Evolutionary conservation across 1,140 invertebrate species (phyloP), one percentile per base, ranked within the genome.

Genomic region (Achatina immaculata): DNA sequence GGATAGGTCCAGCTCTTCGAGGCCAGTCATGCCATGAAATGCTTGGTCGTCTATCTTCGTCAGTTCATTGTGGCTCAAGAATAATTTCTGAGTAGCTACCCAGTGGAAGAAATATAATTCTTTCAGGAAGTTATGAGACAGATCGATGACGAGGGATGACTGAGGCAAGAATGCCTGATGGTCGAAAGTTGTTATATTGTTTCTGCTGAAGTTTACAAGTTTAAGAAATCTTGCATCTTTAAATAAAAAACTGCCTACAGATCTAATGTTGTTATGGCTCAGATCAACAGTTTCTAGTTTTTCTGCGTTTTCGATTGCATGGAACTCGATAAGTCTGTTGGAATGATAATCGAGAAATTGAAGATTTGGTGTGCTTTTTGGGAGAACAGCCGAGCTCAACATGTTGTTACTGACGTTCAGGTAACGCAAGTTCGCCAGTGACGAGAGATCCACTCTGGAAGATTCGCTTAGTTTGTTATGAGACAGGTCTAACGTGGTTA

Each of bases 61-160:
- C 21, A 89, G 79, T 14, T 69, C 24, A 78, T 89, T 89, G 65
- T 82, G 62, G 42, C 80, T 75, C 16, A 89, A 80, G 69, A 83
- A 80, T 34, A 89, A 65, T 36, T 68, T 74, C 68, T 71, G 28
- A 0, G 84, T 83, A n/a, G 83, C 66, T 11, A 73, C 80, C 88
- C 88, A 89, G 69, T 86, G 86, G 31, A 66, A 81, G 79, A 84
- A 82, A 7, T 79, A 48, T 0, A 89, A 42, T 58, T 65, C 65
- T 3, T 72, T 81, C 1, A 90, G 72, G n/a, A 80, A 65, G 76
- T 90, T 90, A 40, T 82, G 51, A 0, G 89, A 90, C 9, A 90
- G 75, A 78, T 90, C 87, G 36, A 90, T 79, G 51, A 85, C 36
- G 11, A 83, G 75, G 0, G 87, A 85, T 21, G 87, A 82, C 36